These are phyloP conservation scores for Galaxias olidus DNA, from an alignment of 2,797 vertebrate genomes.

Conservation along the genomic window DNA sequence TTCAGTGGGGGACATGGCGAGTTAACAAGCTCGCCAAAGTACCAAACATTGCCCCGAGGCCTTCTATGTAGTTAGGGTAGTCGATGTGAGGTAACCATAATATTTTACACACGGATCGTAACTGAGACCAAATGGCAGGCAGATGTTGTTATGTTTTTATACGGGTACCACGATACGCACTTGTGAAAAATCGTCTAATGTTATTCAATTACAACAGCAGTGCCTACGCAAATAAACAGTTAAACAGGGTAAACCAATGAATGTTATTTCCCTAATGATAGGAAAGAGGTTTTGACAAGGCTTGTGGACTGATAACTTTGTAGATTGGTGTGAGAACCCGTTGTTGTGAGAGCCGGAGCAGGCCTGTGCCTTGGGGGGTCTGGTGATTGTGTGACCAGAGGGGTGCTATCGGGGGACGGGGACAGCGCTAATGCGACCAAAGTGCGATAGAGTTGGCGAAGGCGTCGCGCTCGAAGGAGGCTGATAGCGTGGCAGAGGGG, in stretches of 20 bases:
- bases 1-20: constrained; percentile 60
- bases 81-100: constrained; percentile 47
- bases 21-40: constrained; percentile 58
- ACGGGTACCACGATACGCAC: not conserved
- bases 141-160: constrained; percentile 4
- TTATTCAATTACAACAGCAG: no score
- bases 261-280: no score
- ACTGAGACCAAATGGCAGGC: constrained; percentile 57
- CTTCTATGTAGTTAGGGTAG: constrained; percentile 34
- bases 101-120: constrained; percentile 43
- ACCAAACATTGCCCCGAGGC: constrained; percentile 60
- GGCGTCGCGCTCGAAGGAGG: constrained; percentile 11
- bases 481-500: constrained; percentile 13
- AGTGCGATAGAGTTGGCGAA: constrained; percentile 40
- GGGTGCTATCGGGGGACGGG: constrained; percentile 23
- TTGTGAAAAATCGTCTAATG: no score
- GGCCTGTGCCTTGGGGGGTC: no score
- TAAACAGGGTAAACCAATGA: no score
- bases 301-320: constrained; percentile 58
- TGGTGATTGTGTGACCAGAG: constrained; percentile 38
- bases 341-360: not conserved
- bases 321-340: constrained; percentile 57
- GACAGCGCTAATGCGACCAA: constrained; percentile 51
- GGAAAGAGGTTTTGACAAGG: no score
- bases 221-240: no score